Evolutionary conservation across 2,797 vertebrate genomes (phyloP), one percentile per base, ranked within the genome.

Genomic region (Serranus cabrilla): DNA sequence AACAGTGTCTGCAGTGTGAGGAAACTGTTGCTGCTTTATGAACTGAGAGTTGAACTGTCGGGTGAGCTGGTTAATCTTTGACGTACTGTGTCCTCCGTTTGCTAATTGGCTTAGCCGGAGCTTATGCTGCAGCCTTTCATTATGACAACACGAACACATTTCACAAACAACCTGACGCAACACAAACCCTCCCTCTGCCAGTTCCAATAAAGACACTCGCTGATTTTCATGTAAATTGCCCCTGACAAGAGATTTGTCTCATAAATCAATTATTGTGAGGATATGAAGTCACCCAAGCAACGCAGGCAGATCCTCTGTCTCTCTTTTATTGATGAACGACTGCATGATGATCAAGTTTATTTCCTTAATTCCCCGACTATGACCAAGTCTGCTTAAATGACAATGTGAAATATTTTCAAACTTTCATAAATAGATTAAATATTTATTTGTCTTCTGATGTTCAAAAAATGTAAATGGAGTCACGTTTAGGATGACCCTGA

Each of bases 71-170:
- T 74, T 88, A 74, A 83, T 84, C 87, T 83, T 61, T 74, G 70
- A 65, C 49, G 5, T 11, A 16, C 63, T 59, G n/a, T 34, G 51
- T 82, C 82, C 78, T 71, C 59, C 55, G 6, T 47, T 18, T 42
- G 58, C 54, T 87, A 86, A 90, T 73, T 84, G 85, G 78, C 70
- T 92, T 81, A 82, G 64, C 49, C 9, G 56, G 52, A 60, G 80
- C 60, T 84, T 74, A 83, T 51, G 49, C 62, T 58, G 40, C 49
- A 74, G 67, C 25, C 21, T 47, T 71, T 77, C 23, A 49, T 31
- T 9, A n/a, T 55, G 72, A 49, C 40, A 49, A 17, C 57, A 40
- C 39, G 0, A 42, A 64, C 67, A 21, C 11, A 46, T 72, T 64
- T 76, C 65, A 66, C 0, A 39, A 57, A 31, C 39, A 27, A 27